phyloP scores from a whole-genome alignment of 2,797 vertebrate genomes.

The Orientallactaga sibirica region DNA sequence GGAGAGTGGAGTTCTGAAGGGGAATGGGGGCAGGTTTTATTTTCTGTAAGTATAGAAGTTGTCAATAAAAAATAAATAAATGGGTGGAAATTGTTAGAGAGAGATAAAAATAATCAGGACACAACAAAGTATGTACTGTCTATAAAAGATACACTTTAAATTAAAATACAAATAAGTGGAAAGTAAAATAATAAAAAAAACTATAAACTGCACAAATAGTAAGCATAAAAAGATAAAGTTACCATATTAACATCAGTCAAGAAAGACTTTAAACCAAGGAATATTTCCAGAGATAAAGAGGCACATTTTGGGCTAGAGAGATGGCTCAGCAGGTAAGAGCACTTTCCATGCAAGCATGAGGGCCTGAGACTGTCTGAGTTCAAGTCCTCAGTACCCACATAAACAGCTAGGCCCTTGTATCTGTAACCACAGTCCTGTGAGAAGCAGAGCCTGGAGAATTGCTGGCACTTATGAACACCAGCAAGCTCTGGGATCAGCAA shows the following conservation, averaged over 20 bases:
- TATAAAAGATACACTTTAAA: neutral
- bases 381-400: too few relatives aligned
- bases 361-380: too few relatives aligned
- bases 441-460: too few relatives aligned
- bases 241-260: neutral
- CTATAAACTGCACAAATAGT: conserved; percentile 2
- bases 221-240: conserved; percentile 29
- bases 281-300: neutral
- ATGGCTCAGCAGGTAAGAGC: too few relatives aligned
- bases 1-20: too few relatives aligned
- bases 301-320: neutral
- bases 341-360: too few relatives aligned
- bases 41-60: too few relatives aligned
- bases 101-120: neutral
- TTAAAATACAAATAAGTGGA: neutral
- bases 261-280: conserved; percentile 7
- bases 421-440: too few relatives aligned
- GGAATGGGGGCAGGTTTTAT: too few relatives aligned
- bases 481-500: too few relatives aligned
- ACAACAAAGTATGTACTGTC: neutral
- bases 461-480: too few relatives aligned
- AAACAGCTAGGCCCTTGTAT: too few relatives aligned
- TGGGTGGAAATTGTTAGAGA: conserved; percentile 6
- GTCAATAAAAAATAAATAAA: neutral
- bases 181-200: conserved; percentile 15